Base-by-base conservation (phyloP, 2,797 vertebrate genomes). In the Heterohyrax brucei region DNA sequence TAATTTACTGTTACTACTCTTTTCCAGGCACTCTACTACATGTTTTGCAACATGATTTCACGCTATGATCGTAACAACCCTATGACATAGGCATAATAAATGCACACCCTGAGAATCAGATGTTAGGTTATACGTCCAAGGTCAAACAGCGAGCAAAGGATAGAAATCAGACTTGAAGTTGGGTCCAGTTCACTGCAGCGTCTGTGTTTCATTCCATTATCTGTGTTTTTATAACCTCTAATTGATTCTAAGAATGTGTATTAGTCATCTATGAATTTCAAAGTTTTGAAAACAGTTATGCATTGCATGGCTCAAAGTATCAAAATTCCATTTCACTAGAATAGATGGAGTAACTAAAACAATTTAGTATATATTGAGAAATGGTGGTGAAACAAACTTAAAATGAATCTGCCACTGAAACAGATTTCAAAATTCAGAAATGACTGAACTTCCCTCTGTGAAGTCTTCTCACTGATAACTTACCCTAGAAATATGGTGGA, bases 221-320 rank as follows among this genome's bases (percentile, higher is more conserved):
- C 75, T 88, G 56, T 5, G 5, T 44, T 89, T 53, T 89, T 89
- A 92, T 7, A 89, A 84, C 26, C 24, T 94, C 39, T 85, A 79
- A 75, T 39, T 78, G 66, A 78, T n/a, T 75, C 83, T 95, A 79
- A 82, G 24, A 77, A 39, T 61, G 1, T 68, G 4, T 79, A 75
- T 72, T 79, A 87, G 33, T 76, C 75, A 89, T 21, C 56, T 61
- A 50, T 53, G 61, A 91, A 66, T 66, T 33, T 89, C 68, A 50
- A 80, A 66, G 68, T 85, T 96, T 87, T 87, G 39, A 84, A 95
- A 93, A 79, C 4, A 61, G 53, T 28, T 80, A 46, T 66, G 16
- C 14, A 61, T 50, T 26, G 0, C 18, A 10, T 61, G 48, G 10
- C 6, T 92, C 75, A 93, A 86, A 66, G 70, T 66, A 70, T 64